These are phyloP conservation scores for Callipepla squamata DNA, from an alignment of 2,113 vertebrate species.

Conservation along the genomic window DNA sequence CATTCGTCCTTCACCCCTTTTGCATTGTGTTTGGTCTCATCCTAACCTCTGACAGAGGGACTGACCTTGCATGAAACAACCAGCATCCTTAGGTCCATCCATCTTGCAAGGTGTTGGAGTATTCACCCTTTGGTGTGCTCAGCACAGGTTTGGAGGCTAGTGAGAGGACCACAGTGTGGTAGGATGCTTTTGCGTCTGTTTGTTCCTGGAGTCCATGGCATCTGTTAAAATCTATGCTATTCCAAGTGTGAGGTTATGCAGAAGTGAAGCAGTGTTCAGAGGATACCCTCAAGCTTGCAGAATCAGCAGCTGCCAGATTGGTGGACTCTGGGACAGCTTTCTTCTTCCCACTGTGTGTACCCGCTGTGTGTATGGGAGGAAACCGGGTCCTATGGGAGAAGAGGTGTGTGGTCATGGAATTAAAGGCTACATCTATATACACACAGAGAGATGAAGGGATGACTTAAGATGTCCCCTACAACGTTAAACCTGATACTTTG, in stretches of 20 bases:
- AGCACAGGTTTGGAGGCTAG: background rate
- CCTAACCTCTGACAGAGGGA: background rate
- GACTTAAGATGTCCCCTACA: conserved; percentile 29
- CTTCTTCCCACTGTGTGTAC: conserved; percentile 3
- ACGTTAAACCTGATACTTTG: conserved; percentile 44
- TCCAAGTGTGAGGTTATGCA: background rate
- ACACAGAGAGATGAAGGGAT: conserved; percentile 20
- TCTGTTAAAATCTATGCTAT: background rate
- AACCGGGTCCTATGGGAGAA: conserved; percentile 16
- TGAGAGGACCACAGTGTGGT: background rate
- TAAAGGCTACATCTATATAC: conserved; percentile 6
- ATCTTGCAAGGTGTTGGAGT: background rate
- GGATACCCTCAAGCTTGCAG: background rate
- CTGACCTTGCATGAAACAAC: background rate
- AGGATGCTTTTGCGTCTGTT: background rate
- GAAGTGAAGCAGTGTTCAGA: background rate
- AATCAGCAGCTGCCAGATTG: conserved; percentile 7
- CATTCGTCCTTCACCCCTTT: background rate
- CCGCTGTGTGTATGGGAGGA: background rate
- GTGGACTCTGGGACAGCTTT: background rate
- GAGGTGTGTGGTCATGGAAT: conserved; percentile 46
- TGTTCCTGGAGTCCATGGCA: background rate
- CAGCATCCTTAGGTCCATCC: background rate
- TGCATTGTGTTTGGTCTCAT: background rate
- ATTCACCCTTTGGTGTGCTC: background rate